A percentile compares a stretch with the other conserved stretches of the same genome.
Evolutionary conservation across 2,888 invertebrate species (phyloP).

Genomic region (Rotaria macrura): DNA sequence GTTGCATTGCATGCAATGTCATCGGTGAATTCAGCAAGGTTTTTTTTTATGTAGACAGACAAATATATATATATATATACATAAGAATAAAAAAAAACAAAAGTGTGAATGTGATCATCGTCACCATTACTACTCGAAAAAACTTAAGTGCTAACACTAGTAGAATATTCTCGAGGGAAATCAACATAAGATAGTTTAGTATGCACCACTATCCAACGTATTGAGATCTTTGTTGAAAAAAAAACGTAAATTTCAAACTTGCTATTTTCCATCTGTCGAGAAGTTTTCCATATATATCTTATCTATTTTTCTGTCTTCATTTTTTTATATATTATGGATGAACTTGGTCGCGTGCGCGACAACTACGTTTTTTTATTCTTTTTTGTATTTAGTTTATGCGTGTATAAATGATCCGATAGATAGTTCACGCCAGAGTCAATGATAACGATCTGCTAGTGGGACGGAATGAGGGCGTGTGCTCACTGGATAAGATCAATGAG

Average conservation of each 20-base stretch:
- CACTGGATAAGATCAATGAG: neutral
- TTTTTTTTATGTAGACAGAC: neutral
- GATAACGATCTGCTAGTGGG: conserved; percentile 5
- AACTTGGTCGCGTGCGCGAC: neutral
- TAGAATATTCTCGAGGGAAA: neutral
- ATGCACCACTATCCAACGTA: neutral
- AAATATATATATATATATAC: neutral
- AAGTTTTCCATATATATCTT: neutral
- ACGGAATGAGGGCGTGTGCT: neutral
- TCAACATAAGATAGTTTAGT: neutral
- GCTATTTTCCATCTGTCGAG: neutral
- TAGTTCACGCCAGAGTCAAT: conserved; percentile 6
- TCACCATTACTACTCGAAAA: neutral
- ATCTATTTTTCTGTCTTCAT: neutral
- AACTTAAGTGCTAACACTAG: neutral
- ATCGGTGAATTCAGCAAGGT: neutral
- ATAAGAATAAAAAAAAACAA: neutral
- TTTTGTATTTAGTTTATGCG: neutral
- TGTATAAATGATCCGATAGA: neutral
- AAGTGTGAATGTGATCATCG: conserved; percentile 3
- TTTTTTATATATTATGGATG: neutral
- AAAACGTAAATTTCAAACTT: neutral
- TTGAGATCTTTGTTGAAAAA: neutral
- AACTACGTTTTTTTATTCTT: neutral
- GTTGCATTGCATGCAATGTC: neutral